Base-by-base conservation (phyloP, 2,113 vertebrate species). In the Syngnathus scovelli region DNA sequence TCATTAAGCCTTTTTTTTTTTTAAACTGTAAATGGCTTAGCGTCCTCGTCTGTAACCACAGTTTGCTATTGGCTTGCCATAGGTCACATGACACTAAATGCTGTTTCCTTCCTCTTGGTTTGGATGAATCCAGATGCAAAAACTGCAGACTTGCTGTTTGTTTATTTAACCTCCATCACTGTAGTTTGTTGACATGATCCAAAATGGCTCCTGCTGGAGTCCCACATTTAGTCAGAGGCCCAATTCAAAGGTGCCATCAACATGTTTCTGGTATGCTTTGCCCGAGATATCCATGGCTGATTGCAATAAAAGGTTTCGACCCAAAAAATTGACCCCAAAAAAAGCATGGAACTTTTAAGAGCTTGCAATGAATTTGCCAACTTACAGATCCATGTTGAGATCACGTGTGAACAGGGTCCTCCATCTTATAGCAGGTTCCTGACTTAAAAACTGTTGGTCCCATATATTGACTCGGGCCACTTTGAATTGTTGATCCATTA, bases 391-490 rank as follows among this genome's bases (percentile, higher is more conserved):
- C 61, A 27, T 13, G 11, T 23, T 44, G 39, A 44, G 19, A 21
- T 39, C 18, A 12, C 37, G 1, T 61, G 38, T n/a, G 19, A 67
- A 19, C 39, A 37, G 46, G 37, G 19, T 44, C 41, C 60, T 59
- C n/a, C 10, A 8, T 44, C 67, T 72, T 52, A 16, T 48, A 23
- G 70, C 49, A 10, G 64, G 23, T 66, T 75, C 54, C 41, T 19
- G 55, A 61, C 67, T n/a, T 73, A 54, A 58, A 38, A 48, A 75
- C 48, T 68, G 61, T 77, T 85, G 80, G 79, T 89, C 78, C 78
- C 71, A 36, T 55, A 19, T 74, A 44, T 68, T 6, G 19, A 61
- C 66, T 38, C 41, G 64, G 58, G 71, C 69, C 64, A 19, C 52
- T 38, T 64, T 39, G 15, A 58, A 37, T 7, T 49, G 62, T 69